These are phyloP conservation scores for Meloidogyne hapla DNA, from an alignment of 1,140 invertebrate genomes.

Conservation along the genomic window DNA sequence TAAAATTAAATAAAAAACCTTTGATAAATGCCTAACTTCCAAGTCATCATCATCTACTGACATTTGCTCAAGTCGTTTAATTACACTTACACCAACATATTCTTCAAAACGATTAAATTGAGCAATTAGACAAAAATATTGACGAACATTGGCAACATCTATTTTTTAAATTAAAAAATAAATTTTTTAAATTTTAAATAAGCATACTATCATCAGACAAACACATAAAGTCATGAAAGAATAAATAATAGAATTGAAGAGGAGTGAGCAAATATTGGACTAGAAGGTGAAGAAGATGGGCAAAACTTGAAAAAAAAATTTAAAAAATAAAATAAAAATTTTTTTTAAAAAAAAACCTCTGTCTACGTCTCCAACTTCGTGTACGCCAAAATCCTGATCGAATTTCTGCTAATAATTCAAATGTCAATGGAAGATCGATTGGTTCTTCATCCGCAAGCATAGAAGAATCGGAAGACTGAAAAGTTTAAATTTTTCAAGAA, in stretches of 20 bases:
- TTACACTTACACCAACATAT: slow-evolving; percentile 17
- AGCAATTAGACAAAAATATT: slow-evolving; percentile 34
- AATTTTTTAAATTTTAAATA: not conserved
- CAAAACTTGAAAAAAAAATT: slow-evolving; percentile 32
- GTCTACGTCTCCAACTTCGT: slow-evolving; percentile 29
- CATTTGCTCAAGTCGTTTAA: slow-evolving; percentile 26
- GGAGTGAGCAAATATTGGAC: not conserved
- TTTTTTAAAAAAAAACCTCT: slow-evolving; percentile 15
- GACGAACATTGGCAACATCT: slow-evolving; percentile 37
- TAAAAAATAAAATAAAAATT: not conserved
- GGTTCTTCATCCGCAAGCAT: not conserved
- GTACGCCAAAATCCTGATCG: slow-evolving; percentile 33
- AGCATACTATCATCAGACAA: slow-evolving; percentile 30
- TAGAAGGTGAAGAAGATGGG: slow-evolving; percentile 25
- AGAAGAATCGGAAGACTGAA: not conserved
- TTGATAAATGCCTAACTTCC: slow-evolving; percentile 21
- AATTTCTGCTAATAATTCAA: slow-evolving; percentile 29
- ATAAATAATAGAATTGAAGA: slow-evolving; percentile 30
- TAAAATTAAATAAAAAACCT: slow-evolving; percentile 9
- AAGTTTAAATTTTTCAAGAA: not conserved
- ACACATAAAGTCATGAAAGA: slow-evolving; percentile 33
- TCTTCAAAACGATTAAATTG: slow-evolving; percentile 13
- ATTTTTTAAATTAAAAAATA: not conserved
- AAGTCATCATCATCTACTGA: slow-evolving; percentile 21
- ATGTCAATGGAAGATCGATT: slow-evolving; percentile 21